Conservation (phyloP, 2,113 vertebrate species). For the Myrmecophaga tridactyla region DNA sequence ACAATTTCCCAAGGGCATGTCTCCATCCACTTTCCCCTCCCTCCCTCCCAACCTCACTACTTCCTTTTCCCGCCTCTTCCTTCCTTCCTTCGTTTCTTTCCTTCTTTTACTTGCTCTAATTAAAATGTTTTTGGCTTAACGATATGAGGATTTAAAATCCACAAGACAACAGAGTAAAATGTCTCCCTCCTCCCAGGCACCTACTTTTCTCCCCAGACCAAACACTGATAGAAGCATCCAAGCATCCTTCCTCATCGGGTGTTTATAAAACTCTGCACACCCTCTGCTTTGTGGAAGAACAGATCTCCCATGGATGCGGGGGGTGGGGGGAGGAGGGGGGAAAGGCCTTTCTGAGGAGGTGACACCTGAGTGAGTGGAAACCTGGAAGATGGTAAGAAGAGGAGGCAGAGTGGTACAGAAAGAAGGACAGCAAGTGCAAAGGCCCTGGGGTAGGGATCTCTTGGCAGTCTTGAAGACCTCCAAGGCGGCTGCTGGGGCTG, state of each 20-base stretch:
- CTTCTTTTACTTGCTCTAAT: constrained; percentile 26
- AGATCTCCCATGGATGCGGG: not conserved
- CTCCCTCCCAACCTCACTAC: no score
- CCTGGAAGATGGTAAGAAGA: not conserved
- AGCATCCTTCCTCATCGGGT: not conserved
- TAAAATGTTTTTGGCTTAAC: not conserved
- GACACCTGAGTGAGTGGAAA: not conserved
- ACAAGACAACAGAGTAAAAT: not conserved
- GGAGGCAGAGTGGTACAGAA: not conserved
- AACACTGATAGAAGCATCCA: not conserved
- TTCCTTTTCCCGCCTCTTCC: no score
- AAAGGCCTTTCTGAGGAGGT: not conserved
- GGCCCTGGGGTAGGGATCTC: not conserved
- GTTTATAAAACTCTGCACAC: not conserved
- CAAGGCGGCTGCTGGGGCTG: not conserved
- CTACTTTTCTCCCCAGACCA: not conserved
- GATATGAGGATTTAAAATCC: not conserved
- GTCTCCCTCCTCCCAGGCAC: not conserved
- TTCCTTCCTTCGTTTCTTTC: not conserved
- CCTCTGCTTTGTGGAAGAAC: not conserved
- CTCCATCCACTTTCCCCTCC: not conserved
- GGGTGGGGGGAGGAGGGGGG: no score
- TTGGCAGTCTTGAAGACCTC: not conserved
- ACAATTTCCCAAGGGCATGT: not conserved
- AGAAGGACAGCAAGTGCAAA: not conserved